These are phyloP conservation scores for Sandelia bainsii DNA, from an alignment of 2,797 vertebrate genomes.

Conservation along the genomic window DNA sequence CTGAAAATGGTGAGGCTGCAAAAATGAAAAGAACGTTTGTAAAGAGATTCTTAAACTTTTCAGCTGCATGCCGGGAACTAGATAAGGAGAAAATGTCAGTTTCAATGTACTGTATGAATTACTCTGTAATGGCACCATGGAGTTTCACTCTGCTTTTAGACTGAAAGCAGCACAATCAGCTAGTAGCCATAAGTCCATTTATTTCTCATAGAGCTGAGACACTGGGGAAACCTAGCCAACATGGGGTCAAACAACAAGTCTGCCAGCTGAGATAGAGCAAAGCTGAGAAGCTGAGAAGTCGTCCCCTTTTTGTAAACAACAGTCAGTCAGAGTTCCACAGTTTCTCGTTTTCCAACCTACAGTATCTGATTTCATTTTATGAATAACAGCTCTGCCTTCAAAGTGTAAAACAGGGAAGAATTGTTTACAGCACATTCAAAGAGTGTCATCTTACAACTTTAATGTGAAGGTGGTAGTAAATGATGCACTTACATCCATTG, in stretches of 20 bases:
- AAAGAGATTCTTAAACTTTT: conserved; percentile 65
- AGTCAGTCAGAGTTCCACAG: conserved; percentile 21
- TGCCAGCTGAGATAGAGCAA: conserved; percentile 46
- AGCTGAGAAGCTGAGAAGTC: conserved; percentile 30
- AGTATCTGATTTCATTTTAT: conserved; percentile 6
- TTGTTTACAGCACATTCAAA: conserved; percentile 3
- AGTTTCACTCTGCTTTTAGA: conserved; percentile 47
- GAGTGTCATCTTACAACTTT: not conserved
- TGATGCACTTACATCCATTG: not conserved
- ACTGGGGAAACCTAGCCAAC: conserved; percentile 35
- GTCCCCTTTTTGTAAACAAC: conserved; percentile 5
- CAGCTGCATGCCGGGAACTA: conserved; percentile 52
- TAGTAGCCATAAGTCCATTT: conserved; percentile 37
- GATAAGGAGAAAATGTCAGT: conserved; percentile 71
- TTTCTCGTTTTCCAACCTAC: conserved; percentile 17
- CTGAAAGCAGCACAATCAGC: conserved; percentile 51
- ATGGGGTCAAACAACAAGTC: conserved; percentile 33
- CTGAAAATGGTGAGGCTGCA: conserved; percentile 61
- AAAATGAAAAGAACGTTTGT: conserved; percentile 55
- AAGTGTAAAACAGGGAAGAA: not conserved
- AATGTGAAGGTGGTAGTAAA: not conserved
- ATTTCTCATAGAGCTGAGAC: conserved; percentile 42
- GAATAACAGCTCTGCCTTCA: conserved; percentile 6
- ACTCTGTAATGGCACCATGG: conserved; percentile 41
- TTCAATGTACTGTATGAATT: conserved; percentile 52